Conservation (phyloP, 2,113 vertebrate genomes). For the Laticauda colubrina region DNA sequence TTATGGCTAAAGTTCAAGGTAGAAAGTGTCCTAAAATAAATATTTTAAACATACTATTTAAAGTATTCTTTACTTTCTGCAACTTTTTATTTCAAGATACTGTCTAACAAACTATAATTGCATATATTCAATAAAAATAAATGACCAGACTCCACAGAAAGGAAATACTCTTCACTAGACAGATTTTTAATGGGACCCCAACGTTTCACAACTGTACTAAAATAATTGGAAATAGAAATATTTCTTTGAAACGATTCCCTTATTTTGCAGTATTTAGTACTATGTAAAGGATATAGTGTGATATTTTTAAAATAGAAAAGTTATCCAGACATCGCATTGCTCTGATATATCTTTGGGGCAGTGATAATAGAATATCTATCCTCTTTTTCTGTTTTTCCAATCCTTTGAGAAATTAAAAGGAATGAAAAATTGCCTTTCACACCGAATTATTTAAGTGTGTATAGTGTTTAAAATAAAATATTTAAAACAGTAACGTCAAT, state of each 20-base stretch:
- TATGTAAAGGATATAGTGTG: neutral
- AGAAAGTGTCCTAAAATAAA: neutral
- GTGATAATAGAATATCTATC: too few species aligned
- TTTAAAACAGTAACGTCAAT: neutral
- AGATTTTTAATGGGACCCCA: neutral
- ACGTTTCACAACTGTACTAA: neutral
- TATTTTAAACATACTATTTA: neutral
- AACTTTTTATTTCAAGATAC: neutral
- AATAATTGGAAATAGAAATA: neutral
- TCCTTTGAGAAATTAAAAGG: constrained; percentile 5
- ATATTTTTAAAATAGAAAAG: neutral
- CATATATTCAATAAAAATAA: neutral
- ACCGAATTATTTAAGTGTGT: neutral
- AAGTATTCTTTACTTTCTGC: neutral
- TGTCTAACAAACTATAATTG: neutral
- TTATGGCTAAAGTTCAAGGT: neutral
- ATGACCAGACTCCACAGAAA: neutral
- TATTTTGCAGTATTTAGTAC: neutral
- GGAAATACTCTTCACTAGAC: neutral
- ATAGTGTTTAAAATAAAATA: neutral
- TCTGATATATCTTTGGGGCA: neutral
- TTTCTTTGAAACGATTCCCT: neutral
- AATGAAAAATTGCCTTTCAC: neutral
- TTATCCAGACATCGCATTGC: neutral
- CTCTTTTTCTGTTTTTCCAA: neutral